Percentiles rank a stretch among this genome's conserved stretches.
Conservation (phyloP, 2,113 vertebrate species). For the Amblyopsis rosae region DNA sequence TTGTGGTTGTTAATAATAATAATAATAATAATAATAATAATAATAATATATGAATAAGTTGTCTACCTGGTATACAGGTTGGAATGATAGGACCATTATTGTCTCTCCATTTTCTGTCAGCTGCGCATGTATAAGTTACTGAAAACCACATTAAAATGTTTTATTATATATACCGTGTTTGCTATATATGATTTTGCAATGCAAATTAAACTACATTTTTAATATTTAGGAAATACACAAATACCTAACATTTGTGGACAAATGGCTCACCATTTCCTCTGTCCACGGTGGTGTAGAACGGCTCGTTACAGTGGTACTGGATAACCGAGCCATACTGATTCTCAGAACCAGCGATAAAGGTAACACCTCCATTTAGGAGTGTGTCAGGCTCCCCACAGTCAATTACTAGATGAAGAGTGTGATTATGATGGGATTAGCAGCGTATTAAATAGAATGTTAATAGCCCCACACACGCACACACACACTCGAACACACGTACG, state of each 20-base stretch:
- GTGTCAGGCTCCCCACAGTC: constrained; percentile 69
- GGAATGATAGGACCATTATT: constrained; percentile 33
- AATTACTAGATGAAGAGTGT: constrained; percentile 60
- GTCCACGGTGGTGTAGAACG: constrained; percentile 60
- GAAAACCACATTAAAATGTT: not conserved
- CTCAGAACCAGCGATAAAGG: constrained; percentile 55
- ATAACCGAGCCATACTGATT: constrained; percentile 72
- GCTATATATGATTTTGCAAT: not conserved
- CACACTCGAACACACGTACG: too few relatives aligned
- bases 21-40: not conserved
- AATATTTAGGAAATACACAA: not conserved
- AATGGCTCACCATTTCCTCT: constrained; percentile 35
- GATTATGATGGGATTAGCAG: too few relatives aligned
- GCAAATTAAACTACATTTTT: not conserved
- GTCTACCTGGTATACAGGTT: constrained; percentile 68
- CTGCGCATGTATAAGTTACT: constrained; percentile 64
- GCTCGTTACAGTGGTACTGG: constrained; percentile 71
- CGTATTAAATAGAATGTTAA: too few relatives aligned
- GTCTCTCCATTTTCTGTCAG: constrained; percentile 66
- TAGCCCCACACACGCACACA: too few relatives aligned
- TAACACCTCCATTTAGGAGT: constrained; percentile 63
- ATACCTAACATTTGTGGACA: not conserved
- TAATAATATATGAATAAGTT: not conserved
- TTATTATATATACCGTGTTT: not conserved
- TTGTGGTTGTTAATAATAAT: not conserved